A percentile compares a stretch with the other conserved stretches of the same genome.
phyloP scores from a whole-genome alignment of 2,888 invertebrate genomes.

The Tachystola acroxantha region DNA sequence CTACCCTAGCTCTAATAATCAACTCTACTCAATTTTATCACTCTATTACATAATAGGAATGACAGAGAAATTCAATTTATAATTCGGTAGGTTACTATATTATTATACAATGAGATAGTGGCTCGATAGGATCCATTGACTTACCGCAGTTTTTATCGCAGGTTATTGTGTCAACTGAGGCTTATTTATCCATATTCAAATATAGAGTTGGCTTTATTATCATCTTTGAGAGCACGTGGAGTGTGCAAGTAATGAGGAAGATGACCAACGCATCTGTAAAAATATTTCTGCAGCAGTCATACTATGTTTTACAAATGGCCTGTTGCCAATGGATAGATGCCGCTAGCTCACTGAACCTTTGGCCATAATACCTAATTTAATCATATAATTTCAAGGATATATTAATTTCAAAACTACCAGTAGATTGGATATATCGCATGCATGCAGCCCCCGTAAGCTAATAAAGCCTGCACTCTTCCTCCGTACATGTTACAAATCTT shows the following conservation, averaged over 20 bases:
- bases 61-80: slow-evolving; percentile 25
- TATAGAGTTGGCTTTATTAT: slow-evolving; percentile 41
- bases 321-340: no score
- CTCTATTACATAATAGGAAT: slow-evolving; percentile 31
- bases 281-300: no score
- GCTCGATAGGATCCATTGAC: slow-evolving; percentile 47
- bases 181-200: slow-evolving; percentile 45
- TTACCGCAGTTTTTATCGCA: slow-evolving; percentile 50
- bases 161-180: slow-evolving; percentile 68
- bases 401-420: no score
- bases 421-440: no score
- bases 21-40: slow-evolving; percentile 12
- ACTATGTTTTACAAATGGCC: no score
- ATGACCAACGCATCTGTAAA: not conserved
- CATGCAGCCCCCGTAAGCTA: no score
- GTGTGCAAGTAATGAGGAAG: not conserved
- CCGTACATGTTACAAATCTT: no score
- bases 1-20: no score
- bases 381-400: no score
- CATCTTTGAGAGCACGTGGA: slow-evolving; percentile 9
- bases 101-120: slow-evolving; percentile 46
- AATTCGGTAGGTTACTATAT: slow-evolving; percentile 20
- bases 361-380: no score
- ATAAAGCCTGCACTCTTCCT: no score
- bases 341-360: no score